Evolutionary conservation across 2,113 vertebrate genomes (phyloP), one percentile per base, ranked within the genome.

Genomic region (Oostethus manadensis): DNA sequence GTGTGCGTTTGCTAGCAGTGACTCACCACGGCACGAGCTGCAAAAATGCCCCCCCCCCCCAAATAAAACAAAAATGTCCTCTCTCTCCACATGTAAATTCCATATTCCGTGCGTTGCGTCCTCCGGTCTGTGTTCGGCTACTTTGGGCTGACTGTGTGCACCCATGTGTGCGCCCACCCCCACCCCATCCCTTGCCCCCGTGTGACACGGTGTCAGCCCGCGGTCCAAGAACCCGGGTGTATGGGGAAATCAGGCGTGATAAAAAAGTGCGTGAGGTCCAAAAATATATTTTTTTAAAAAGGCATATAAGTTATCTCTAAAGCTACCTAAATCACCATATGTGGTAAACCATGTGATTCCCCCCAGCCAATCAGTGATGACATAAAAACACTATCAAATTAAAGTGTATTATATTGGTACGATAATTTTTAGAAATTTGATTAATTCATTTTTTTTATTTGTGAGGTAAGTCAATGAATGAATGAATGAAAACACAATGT

Each of bases 161-260:
- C 38, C 17, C 3, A 26, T 23, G 20, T 50, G 48, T 29, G 35
- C 29, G 43, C 65, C n/a, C n/a, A 15, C 38, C 18, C 40, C 21
- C 56, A 10, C 5, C n/a, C 3, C 38, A 42, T 14, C 13, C 21
- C 20, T 1, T 10, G 29, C 56, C 51, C 51, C 48, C 50, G 66
- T 59, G 71, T 71, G 76, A 76, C 74, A 70, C 73, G 66, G 78
- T 66, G 69, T 60, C 68, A 49, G 62, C 66, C 26, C 8, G 6
- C 21, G 57, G 61, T 58, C 79, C 42, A 60, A 73, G 79, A 87
- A 83, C 75, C 74, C 77, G 81, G 77, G 80, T 51, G 71, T 64
- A 82, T 72, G 60, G 77, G 66, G 82, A 77, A 84, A 83, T 86
- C 74, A 68, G 83, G 68, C 70, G 58, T 67, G 71, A 81, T 8